These are phyloP conservation scores for Sebastiscus albofasciatus DNA, from an alignment of 2,797 vertebrate species.

Conservation along the genomic window DNA sequence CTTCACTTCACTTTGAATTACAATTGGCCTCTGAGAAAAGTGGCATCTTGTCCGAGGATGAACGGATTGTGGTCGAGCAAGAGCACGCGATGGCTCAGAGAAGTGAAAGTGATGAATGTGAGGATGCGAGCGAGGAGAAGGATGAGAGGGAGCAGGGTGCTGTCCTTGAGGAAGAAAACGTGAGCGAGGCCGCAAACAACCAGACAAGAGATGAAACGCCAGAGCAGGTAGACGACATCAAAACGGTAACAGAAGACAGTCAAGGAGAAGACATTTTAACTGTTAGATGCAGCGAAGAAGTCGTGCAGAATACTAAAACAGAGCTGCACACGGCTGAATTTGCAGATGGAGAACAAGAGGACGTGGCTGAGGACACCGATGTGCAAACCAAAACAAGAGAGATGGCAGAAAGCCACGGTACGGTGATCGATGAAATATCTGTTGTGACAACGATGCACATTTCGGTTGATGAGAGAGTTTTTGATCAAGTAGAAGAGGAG, in stretches of 20 bases:
- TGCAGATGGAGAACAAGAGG: constrained; percentile 8
- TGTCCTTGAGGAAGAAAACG: neutral
- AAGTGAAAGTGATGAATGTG: neutral
- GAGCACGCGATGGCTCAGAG: neutral
- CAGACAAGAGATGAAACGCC: neutral
- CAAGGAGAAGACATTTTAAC: neutral
- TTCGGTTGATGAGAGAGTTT: neutral
- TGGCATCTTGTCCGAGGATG: neutral
- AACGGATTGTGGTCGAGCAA: neutral
- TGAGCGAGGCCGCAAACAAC: neutral
- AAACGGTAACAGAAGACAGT: neutral
- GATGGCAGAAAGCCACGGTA: neutral
- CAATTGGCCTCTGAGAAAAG: neutral
- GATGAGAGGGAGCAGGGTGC: neutral
- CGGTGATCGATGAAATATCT: neutral
- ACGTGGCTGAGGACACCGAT: neutral
- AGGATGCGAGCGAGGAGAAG: neutral
- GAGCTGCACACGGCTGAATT: neutral
- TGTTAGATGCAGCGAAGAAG: neutral
- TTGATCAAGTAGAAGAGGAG: neutral
- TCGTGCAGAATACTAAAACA: neutral
- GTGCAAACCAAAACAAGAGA: constrained; percentile 19
- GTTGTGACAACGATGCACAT: neutral
- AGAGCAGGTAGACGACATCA: neutral
- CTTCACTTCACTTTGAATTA: neutral